Conservation (phyloP, 2,797 vertebrate species). For the Halcyon leucocephala region DNA sequence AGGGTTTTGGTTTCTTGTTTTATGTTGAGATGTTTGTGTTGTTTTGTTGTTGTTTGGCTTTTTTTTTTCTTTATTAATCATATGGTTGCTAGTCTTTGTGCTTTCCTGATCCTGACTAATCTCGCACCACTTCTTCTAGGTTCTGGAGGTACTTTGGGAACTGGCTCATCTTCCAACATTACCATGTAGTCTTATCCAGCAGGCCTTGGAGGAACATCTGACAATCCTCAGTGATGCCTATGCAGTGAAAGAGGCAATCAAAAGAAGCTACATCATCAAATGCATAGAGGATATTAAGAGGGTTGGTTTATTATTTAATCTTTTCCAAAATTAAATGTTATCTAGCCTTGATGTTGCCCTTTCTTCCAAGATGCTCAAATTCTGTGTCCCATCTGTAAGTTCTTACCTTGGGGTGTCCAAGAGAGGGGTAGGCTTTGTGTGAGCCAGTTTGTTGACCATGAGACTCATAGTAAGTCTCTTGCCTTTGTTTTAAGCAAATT, state of each 20-base stretch:
- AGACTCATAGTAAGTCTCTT: conserved; percentile 73
- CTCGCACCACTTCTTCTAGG: conserved; percentile 76
- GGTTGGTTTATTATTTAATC: conserved; percentile 80
- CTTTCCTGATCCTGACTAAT: not conserved
- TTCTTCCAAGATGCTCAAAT: conserved; percentile 42
- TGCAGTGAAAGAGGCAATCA: conserved; percentile 94
- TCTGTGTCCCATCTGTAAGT: conserved; percentile 47
- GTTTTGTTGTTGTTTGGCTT: too few relatives aligned
- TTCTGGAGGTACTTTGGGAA: conserved; percentile 97
- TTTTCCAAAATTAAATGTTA: not conserved
- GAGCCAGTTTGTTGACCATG: conserved; percentile 55
- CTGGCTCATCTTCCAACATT: conserved; percentile 95
- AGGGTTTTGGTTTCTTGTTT: not conserved
- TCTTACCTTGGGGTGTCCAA: conserved; percentile 63
- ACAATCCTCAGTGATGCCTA: conserved; percentile 97
- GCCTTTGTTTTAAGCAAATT: conserved; percentile 77
- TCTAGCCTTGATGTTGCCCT: conserved; percentile 15
- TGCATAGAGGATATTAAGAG: conserved; percentile 99
- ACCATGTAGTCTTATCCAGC: conserved; percentile 93
- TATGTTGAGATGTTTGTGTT: too few relatives aligned
- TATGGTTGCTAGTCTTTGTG: not conserved
- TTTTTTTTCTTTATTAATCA: not conserved
- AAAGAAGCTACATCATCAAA: conserved; percentile 97
- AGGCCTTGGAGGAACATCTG: conserved; percentile 96
- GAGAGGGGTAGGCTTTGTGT: conserved; percentile 57